Evolutionary conservation across 2,113 vertebrate species (phyloP), one percentile per base, ranked within the genome.

Genomic region (Syrrhaptes paradoxus): DNA sequence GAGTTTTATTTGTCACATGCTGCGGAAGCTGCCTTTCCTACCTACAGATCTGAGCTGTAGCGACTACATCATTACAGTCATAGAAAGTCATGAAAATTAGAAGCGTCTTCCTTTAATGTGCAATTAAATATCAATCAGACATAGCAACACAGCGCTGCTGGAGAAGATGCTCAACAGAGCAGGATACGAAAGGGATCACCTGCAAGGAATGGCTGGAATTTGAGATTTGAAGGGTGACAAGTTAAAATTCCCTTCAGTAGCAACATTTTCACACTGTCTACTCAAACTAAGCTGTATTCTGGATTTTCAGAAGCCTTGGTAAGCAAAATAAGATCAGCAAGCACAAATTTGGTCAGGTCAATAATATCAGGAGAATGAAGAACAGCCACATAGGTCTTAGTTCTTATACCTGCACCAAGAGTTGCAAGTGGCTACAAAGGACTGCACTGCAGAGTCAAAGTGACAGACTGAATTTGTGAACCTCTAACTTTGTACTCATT

Each of bases 371-470:
- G 3, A 13, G 25, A 86, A 70, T 43, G 25, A 76, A 81, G 29
- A 96, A 36, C 1, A 3, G 17, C 6, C 2, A 0, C 1, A 9
- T 7, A 52, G 34, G 25, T 89, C 59, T 57, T 49, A 38, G 48
- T 63, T 58, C 14, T 55, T 25, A 38, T 15, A 73, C 9, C 9
- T 17, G 18, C 63, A 72, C 15, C 0, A 0, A 36, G 14, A 10
- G 5, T 36, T 36, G 11, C 28, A 74, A 54, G 41, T 0, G 3
- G 29, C 20, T 45, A 34, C 41, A 31, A 65, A 58, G 19, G 19
- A 43, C 36, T 13, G 26, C 12, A 16, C 8, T 31, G 8, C 0
- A 0, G 36, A 16, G 51, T 66, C 7, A 2, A 61, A 77, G 55
- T 5, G 55, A 74, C n/a, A 41, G 13, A 17, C 6, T 20, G 38